A percentile compares a stretch with the other conserved stretches of the same genome.
Conservation (phyloP, 2,888 invertebrate genomes). For the Drosophila kambysellisi region DNA sequence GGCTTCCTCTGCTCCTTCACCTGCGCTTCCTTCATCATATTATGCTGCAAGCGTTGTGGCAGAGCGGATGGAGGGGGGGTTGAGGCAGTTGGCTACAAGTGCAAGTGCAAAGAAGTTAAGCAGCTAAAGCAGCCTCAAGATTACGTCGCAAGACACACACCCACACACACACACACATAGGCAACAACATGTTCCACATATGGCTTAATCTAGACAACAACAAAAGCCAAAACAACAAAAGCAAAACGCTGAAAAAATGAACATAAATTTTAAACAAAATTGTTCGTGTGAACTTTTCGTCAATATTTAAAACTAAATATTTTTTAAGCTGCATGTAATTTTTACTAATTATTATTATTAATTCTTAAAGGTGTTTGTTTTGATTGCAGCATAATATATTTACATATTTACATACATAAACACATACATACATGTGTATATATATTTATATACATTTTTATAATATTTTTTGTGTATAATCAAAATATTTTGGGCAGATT, state of each 20-base stretch:
- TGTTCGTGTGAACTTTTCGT: conserved; percentile 5
- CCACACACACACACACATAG: conserved; percentile 5
- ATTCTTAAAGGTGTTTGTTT: neutral
- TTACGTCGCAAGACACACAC: conserved; percentile 35
- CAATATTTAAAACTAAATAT: conserved; percentile 27
- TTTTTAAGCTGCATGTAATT: neutral
- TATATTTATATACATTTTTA: neutral
- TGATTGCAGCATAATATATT: too few relatives aligned
- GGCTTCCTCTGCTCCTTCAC: conserved; percentile 15
- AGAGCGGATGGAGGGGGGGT: neutral
- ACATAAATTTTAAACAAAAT: neutral
- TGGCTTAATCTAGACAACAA: conserved; percentile 56
- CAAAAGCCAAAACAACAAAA: conserved; percentile 31
- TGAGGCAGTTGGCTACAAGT: conserved; percentile 43
- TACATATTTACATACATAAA: neutral
- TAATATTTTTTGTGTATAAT: neutral
- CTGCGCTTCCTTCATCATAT: conserved; percentile 47
- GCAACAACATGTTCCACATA: conserved; percentile 48
- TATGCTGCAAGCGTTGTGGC: conserved; percentile 52
- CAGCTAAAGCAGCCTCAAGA: conserved; percentile 66
- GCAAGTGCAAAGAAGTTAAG: conserved; percentile 76
- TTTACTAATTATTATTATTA: neutral
- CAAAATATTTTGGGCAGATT: too few relatives aligned
- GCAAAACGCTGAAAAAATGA: neutral
- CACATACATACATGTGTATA: rapidly evolving